phyloP scores from a whole-genome alignment of 2,888 invertebrate genomes.

The Spialia ferax region DNA sequence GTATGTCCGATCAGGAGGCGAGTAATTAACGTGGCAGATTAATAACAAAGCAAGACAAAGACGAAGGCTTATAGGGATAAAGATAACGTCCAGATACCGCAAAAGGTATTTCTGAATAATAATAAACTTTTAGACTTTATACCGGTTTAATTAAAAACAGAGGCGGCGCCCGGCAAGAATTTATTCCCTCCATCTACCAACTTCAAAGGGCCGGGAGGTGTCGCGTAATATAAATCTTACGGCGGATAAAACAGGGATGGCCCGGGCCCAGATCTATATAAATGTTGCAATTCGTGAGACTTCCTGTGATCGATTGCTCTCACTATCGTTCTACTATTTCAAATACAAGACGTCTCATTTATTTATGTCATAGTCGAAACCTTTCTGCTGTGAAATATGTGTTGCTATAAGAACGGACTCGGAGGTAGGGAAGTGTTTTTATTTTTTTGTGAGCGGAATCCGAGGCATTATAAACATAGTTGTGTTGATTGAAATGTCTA shows the following conservation, averaged over 20 bases:
- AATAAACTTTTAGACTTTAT: conserved; percentile 67
- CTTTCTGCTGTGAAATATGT: conserved; percentile 62
- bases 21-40: conserved; percentile 36
- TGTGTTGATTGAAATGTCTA: conserved; percentile 51
- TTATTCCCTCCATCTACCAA: conserved; percentile 73
- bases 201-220: conserved; percentile 82
- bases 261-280: conserved; percentile 71
- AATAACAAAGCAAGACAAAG: conserved; percentile 38
- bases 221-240: conserved; percentile 79
- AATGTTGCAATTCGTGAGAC: conserved; percentile 77
- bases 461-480: conserved; percentile 57
- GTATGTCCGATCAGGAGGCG: conserved; percentile 22
- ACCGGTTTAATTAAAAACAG: conserved; percentile 81
- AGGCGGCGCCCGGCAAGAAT: conserved; percentile 66
- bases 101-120: conserved; percentile 54
- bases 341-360: conserved; percentile 75
- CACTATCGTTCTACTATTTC: conserved; percentile 74
- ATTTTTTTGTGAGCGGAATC: conserved; percentile 57
- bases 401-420: conserved; percentile 53
- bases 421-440: conserved; percentile 47
- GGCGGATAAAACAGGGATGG: conserved; percentile 59
- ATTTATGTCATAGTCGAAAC: conserved; percentile 74
- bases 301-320: conserved; percentile 73
- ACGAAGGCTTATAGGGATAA: conserved; percentile 34
- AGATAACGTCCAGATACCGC: conserved; percentile 42